Base-by-base conservation (phyloP, 1,140 invertebrate genomes). In the Acromyrmex heyeri region DNA sequence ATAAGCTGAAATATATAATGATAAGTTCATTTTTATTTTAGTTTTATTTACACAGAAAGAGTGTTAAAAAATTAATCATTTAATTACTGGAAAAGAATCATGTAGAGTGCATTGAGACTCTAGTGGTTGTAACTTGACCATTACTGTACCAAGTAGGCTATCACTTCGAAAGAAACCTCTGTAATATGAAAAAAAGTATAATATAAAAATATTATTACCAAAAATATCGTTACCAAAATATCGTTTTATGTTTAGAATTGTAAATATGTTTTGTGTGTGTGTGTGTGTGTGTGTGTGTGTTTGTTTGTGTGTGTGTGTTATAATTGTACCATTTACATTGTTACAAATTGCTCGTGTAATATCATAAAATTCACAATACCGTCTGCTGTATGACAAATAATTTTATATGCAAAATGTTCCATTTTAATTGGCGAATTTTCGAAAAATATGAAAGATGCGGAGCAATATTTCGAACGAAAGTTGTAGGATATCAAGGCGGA, bases 131-230 rank as follows among this genome's bases (percentile, higher is more conserved):
- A 99, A 94, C 93, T 99, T 99, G 0, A 99, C 96, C 87, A 96
- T 96, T 2, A 96, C 97, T 14, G 97, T 97, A n/a, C 98, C 99
- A 79, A 99, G 94, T n/a, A 99, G 95, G 61, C 97, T 96, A 94
- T 99, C 98, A 90, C 97, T 97, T 85, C 98, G 96, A 91, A 99
- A 97, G 94, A 99, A 99, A 86, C 99, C 98, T 93, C 98, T 98
- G 96, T 95, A 98, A 98, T 96, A 97, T 95, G 93, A 38, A 61
- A 48, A 38, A 59, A 69, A 18, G 59, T 14, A 73, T 6, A 62
- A 61, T 61, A 24, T 65, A 48, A 30, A 57, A 57, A 59, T 16
- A 55, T 34, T 14, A 4, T 48, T 38, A 34, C 27, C 0, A 55
- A 85, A 34, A 21, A 3, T 21, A 77, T 62, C 53, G 7, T 27